A percentile compares a stretch with the other conserved stretches of the same genome.
Evolutionary conservation across 2,888 invertebrate species (phyloP).

Genomic region (Germaria angustata): DNA sequence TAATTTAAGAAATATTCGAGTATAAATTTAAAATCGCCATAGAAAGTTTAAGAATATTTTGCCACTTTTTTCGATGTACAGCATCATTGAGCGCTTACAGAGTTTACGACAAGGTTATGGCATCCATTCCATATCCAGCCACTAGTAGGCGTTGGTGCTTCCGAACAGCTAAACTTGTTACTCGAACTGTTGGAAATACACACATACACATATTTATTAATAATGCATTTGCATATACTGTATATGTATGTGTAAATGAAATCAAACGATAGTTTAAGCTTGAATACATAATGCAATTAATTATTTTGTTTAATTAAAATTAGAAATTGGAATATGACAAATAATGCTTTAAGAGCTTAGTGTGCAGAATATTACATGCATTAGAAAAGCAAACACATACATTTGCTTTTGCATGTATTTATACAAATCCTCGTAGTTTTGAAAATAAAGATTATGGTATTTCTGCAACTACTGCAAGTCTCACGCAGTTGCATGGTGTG

Average conservation of each 20-base stretch:
- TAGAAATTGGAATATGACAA: slow-evolving; percentile 64
- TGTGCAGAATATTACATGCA: slow-evolving; percentile 50
- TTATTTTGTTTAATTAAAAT: slow-evolving; percentile 66
- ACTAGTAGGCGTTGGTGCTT: no score
- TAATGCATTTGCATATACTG: no score
- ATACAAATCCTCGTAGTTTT: neutral
- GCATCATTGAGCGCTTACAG: no score
- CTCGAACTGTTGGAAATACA: neutral
- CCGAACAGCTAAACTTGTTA: neutral
- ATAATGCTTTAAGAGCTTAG: slow-evolving; percentile 64
- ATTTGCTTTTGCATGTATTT: neutral
- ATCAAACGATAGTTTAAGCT: slow-evolving; percentile 56
- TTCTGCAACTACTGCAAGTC: neutral
- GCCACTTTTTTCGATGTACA: no score
- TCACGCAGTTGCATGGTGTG: neutral
- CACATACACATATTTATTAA: no score
- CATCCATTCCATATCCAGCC: no score
- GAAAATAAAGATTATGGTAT: neutral
- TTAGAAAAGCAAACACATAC: neutral
- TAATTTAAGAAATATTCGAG: no score
- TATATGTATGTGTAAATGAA: neutral
- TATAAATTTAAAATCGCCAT: no score
- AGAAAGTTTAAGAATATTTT: no score
- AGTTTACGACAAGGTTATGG: no score
- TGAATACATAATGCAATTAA: slow-evolving; percentile 65